Evolutionary conservation across 2,797 vertebrate genomes (phyloP).

Genomic region (Malacoraja senta): DNA sequence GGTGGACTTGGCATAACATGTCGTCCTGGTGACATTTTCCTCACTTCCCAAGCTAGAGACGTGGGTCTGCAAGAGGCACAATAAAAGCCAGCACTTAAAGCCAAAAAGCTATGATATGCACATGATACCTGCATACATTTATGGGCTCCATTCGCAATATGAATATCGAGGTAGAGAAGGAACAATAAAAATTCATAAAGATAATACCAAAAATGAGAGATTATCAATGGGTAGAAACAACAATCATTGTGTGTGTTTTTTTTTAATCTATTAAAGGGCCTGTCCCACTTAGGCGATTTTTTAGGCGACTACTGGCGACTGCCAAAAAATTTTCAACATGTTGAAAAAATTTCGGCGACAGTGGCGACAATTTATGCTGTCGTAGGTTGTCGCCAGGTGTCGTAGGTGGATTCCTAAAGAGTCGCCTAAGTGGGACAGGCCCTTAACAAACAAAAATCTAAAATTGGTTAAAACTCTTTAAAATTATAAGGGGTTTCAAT

Average conservation of each 20-base stretch:
- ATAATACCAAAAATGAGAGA: background rate
- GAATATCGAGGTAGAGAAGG: background rate
- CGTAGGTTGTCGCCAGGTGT: too few relatives aligned
- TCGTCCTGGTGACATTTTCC: slow-evolving; percentile 96
- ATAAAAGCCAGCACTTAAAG: background rate
- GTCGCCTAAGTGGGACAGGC: too few relatives aligned
- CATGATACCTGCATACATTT: background rate
- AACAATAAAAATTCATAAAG: background rate
- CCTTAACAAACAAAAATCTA: background rate
- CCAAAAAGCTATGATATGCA: background rate
- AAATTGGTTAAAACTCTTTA: background rate
- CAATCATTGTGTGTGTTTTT: too few relatives aligned
- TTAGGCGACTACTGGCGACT: too few relatives aligned
- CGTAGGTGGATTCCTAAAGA: too few relatives aligned
- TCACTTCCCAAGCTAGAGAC: slow-evolving; percentile 94
- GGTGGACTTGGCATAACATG: slow-evolving; percentile 87
- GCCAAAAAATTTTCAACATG: too few relatives aligned
- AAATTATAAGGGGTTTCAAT: background rate
- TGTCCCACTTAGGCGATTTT: too few relatives aligned
- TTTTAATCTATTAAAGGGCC: too few relatives aligned
- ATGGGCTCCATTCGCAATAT: background rate
- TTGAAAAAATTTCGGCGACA: too few relatives aligned
- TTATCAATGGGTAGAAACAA: too few relatives aligned
- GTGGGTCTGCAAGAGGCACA: slow-evolving; percentile 70
- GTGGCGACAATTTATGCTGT: too few relatives aligned